Percentiles rank a stretch among this genome's conserved stretches.
phyloP scores from a whole-genome alignment of 1,140 invertebrate genomes.

The Pomacea maculata region DNA sequence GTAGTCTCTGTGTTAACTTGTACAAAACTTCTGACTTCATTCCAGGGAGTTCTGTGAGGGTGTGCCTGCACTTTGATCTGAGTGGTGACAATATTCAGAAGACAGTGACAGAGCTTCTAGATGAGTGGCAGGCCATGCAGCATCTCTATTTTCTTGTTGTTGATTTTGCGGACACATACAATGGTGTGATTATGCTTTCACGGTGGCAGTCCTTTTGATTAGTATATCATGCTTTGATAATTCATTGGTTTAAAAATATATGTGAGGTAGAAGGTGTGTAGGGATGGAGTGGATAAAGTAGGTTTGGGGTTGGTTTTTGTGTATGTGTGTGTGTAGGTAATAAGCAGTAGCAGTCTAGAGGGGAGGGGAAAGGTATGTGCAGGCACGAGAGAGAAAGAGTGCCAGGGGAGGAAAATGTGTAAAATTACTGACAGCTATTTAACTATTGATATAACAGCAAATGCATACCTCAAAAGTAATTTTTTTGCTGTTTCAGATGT shows the following conservation, averaged over 20 bases:
- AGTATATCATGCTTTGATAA: background rate
- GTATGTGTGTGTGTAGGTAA: background rate
- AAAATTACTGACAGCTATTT: too few relatives aligned
- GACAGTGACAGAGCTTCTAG: conserved; percentile 84
- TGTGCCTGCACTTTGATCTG: conserved; percentile 90
- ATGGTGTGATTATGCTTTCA: conserved; percentile 42
- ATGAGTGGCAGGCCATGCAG: conserved; percentile 91
- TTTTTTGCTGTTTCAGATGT: conserved; percentile 33
- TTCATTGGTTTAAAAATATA: background rate
- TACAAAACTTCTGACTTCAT: too few relatives aligned
- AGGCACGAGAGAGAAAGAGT: too few relatives aligned
- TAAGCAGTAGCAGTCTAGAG: too few relatives aligned
- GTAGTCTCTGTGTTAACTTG: too few relatives aligned
- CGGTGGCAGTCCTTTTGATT: background rate
- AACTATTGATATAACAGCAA: too few relatives aligned
- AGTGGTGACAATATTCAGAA: conserved; percentile 75
- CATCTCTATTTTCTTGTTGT: conserved; percentile 86
- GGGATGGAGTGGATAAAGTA: background rate
- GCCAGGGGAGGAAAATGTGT: too few relatives aligned
- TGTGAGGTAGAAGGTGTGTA: background rate
- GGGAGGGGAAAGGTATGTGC: too few relatives aligned
- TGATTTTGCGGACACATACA: conserved; percentile 74
- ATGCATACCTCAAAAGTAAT: too few relatives aligned
- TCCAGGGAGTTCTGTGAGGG: conserved; percentile 74
- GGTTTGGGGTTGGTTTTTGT: background rate